Conservation (phyloP, 2,113 vertebrate species). For the Cyanoliseus patagonus region DNA sequence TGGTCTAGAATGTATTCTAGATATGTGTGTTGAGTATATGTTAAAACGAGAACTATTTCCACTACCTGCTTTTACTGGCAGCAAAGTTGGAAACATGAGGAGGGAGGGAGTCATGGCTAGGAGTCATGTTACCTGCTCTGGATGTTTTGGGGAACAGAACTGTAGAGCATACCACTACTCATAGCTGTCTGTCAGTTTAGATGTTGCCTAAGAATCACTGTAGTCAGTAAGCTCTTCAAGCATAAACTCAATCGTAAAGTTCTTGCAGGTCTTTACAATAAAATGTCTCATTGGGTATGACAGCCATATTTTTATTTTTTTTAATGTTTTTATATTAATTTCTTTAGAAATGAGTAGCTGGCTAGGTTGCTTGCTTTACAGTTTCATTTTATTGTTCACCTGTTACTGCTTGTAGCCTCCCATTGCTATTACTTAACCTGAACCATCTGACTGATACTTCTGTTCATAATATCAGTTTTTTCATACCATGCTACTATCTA, state of each 20-base stretch:
- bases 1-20: neutral
- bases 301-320: neutral
- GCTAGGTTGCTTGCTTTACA: neutral
- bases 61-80: neutral
- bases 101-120: neutral
- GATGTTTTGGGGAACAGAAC: neutral
- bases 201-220: neutral
- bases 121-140: neutral
- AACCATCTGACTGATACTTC: neutral
- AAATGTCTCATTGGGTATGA: neutral
- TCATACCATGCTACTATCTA: neutral
- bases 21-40: neutral
- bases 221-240: neutral
- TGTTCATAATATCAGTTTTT: neutral
- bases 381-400: neutral
- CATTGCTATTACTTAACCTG: neutral
- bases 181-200: neutral
- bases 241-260: neutral
- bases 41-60: neutral
- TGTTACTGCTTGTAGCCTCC: neutral
- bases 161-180: rapidly evolving
- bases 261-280: neutral
- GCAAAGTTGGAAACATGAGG: neutral
- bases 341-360: neutral
- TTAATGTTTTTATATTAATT: neutral